Percentiles rank a stretch among this genome's conserved stretches.
Conservation (phyloP, 53 echinoderm and acorn worm species). For the Holothuria leucospilota region DNA sequence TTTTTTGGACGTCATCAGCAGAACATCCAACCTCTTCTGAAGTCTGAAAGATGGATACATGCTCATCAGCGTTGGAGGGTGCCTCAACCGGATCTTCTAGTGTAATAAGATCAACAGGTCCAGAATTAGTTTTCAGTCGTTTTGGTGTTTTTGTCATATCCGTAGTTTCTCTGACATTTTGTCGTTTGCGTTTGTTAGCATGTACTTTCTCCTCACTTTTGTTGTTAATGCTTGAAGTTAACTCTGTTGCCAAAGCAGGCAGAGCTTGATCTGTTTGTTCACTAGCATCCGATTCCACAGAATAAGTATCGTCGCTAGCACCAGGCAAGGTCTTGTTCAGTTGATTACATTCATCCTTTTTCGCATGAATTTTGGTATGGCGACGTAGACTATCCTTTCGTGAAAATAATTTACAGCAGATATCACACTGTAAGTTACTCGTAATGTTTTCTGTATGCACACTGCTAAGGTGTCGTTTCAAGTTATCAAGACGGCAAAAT, state of each 20-base stretch:
- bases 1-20: background rate
- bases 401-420: background rate
- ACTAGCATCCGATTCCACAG: no score
- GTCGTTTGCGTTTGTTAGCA: background rate
- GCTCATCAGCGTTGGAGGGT: constrained; percentile 1
- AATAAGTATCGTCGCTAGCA: background rate
- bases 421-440: background rate
- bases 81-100: background rate
- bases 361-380: background rate
- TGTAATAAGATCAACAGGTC: background rate
- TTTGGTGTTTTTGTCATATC: background rate
- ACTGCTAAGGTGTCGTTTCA: background rate
- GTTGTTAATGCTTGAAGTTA: no score
- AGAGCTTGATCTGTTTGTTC: no score
- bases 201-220: no score
- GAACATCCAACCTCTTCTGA: background rate
- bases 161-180: background rate
- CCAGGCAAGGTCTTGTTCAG: background rate
- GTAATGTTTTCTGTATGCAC: background rate
- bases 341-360: background rate
- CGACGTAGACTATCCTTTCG: constrained; percentile 18
- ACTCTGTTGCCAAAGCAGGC: no score
- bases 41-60: background rate
- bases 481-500: no score
- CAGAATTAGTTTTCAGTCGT: background rate